Conservation (phyloP, 2,888 invertebrate species). For the Athalia rosae region DNA sequence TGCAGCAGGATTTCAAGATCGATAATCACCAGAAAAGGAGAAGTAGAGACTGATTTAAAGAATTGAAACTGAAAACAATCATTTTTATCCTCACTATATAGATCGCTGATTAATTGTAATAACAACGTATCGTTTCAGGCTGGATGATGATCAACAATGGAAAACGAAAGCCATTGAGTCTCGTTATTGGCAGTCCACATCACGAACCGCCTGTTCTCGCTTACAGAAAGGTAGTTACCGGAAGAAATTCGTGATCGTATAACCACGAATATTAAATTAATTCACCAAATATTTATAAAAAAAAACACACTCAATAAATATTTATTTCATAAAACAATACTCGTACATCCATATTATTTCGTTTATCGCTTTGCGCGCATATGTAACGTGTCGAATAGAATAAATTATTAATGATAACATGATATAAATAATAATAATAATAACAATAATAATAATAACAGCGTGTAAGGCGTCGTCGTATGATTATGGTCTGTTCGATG, state of each 20-base stretch:
- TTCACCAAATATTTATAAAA: slow-evolving; percentile 43
- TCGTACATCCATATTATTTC: background rate
- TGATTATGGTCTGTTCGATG: background rate
- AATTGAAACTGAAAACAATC: background rate
- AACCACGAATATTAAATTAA: background rate
- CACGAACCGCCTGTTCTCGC: slow-evolving; percentile 32
- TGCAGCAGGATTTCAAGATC: slow-evolving; percentile 23
- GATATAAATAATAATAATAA: slow-evolving; percentile 16
- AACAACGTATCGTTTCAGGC: background rate
- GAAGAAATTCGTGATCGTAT: slow-evolving; percentile 19
- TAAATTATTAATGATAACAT: background rate
- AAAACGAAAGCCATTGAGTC: slow-evolving; percentile 33
- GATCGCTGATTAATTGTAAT: background rate
- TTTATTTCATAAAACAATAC: slow-evolving; percentile 66
- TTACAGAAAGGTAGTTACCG: slow-evolving; percentile 37
- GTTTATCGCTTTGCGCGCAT: slow-evolving; percentile 3
- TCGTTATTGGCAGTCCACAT: slow-evolving; percentile 33
- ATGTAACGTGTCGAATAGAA: background rate
- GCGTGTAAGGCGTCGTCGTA: slow-evolving; percentile 5
- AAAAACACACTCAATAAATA: slow-evolving; percentile 66
- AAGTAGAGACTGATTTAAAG: slow-evolving; percentile 43
- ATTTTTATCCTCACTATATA: background rate
- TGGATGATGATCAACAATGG: slow-evolving; percentile 24
- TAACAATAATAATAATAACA: slow-evolving; percentile 8
- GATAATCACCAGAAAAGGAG: slow-evolving; percentile 39